phyloP scores from a whole-genome alignment of 2,113 vertebrate genomes.

The Crotalus horridus region DNA sequence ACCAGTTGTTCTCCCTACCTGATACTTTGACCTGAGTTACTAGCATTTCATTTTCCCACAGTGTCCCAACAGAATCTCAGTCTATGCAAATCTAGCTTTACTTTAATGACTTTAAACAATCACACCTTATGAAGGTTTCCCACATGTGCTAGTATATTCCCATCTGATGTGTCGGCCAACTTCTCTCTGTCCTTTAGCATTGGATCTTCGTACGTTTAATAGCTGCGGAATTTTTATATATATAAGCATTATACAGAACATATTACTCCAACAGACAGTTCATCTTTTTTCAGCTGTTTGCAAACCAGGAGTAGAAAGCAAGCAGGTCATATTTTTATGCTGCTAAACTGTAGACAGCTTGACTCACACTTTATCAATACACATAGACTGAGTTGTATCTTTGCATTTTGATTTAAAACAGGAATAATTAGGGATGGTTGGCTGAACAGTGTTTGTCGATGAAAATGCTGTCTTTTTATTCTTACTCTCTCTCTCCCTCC shows the following conservation, averaged over 20 bases:
- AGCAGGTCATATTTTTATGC: constrained; percentile 19
- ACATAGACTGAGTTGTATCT: constrained; percentile 32
- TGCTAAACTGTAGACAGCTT: constrained; percentile 18
- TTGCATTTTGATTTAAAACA: constrained; percentile 29
- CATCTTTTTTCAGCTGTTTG: constrained; percentile 32
- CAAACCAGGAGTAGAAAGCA: background rate
- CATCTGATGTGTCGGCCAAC: background rate
- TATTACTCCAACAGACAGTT: background rate
- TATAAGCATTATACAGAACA: background rate
- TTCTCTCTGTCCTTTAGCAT: background rate
- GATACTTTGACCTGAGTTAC: background rate
- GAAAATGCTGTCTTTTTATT: background rate
- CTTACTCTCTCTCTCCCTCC: background rate
- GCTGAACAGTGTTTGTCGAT: background rate
- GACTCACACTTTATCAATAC: background rate
- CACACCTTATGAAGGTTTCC: background rate
- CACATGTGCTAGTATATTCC: background rate
- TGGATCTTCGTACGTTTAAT: background rate
- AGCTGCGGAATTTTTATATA: constrained; percentile 13
- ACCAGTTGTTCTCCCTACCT: background rate
- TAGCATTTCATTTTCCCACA: background rate
- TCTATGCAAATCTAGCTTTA: background rate
- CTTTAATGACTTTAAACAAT: background rate
- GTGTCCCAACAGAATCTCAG: background rate
- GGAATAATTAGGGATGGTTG: constrained; percentile 29